Evolutionary conservation across 2,797 vertebrate species (phyloP).

Genomic region (Monodelphis domestica): DNA sequence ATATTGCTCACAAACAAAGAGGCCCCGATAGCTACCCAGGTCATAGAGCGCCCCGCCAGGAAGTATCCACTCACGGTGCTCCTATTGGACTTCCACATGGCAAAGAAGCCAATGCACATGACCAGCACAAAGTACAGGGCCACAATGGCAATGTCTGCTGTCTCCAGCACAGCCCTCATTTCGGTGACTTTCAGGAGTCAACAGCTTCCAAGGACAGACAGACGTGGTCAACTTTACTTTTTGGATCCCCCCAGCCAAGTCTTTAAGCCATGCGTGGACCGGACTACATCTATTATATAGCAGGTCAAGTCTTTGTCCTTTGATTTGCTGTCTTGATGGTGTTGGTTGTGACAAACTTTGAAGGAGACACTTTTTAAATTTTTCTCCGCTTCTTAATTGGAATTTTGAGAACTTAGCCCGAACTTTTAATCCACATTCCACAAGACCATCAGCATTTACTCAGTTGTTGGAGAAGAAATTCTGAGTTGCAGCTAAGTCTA

Average conservation of each 20-base stretch:
- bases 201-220: constrained; percentile 69
- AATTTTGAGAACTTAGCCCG: constrained; percentile 88
- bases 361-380: constrained; percentile 82
- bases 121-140: constrained; percentile 97
- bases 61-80: constrained; percentile 99
- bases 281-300: constrained; percentile 86
- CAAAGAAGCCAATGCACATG: constrained; percentile 94
- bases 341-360: constrained; percentile 87
- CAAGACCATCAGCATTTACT: constrained; percentile 91
- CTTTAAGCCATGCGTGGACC: constrained; percentile 84
- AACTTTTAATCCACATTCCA: constrained; percentile 91
- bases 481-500: constrained; percentile 92
- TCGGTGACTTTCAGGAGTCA: constrained; percentile 78
- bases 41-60: constrained; percentile 98
- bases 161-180: constrained; percentile 93
- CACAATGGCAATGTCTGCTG: constrained; percentile 95
- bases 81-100: constrained; percentile 98
- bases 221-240: constrained; percentile 73
- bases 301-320: constrained; percentile 91
- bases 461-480: constrained; percentile 91
- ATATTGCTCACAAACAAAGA: constrained; percentile 99
- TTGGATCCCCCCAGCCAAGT: constrained; percentile 85
- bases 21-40: constrained; percentile 95
- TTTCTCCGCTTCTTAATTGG: constrained; percentile 89
- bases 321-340: constrained; percentile 95